Evolutionary conservation across 2,888 invertebrate species (phyloP), one percentile per base, ranked within the genome.

Genomic region (Athalia circularis): DNA sequence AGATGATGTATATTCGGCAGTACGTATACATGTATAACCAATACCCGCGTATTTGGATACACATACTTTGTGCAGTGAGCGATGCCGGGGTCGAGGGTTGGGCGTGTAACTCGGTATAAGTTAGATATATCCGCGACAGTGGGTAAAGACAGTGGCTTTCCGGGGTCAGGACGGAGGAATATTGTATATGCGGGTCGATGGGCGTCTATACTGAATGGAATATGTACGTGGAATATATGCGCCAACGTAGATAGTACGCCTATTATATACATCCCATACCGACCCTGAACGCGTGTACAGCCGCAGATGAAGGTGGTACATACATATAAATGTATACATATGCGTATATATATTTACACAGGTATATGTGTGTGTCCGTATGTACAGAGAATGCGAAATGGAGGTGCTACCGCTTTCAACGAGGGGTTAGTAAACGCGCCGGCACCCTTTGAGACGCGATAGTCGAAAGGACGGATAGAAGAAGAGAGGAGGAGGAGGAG

Each of bases 341-440:
- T 67, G 72, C 59, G 65, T 74, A 29, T 79, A 67, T 50, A 77
- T 68, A 77, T 80, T 78, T 80, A 80, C 79, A 82, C 79, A 80
- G 80, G 54, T 54, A 50, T 47, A 15, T 9, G 52, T n/a, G 57
- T 43, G 68, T 29, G 65, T 57, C 52, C 57, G 47, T 81, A 80
- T 77, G 76, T 81, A 70, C 80, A 83, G 79, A 82, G 83, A 85
- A 81, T 83, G 80, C 82, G 84, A 85, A 85, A 82, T 84, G 82
- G 82, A 81, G 77, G 57, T 62, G 77, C 54, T 68, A 54, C 57
- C 67, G 77, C 47, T 77, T 77, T 67, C 77, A 74, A 76, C 62
- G 52, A 29, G 76, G 76, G 65, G 13, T 76, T 54, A 50, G 74
- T 59, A 61, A 62, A 50, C 65, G 76, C 61, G 76, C 29, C 50